phyloP scores from a whole-genome alignment of 2,113 vertebrate species.

The Miniopterus natalensis region DNA sequence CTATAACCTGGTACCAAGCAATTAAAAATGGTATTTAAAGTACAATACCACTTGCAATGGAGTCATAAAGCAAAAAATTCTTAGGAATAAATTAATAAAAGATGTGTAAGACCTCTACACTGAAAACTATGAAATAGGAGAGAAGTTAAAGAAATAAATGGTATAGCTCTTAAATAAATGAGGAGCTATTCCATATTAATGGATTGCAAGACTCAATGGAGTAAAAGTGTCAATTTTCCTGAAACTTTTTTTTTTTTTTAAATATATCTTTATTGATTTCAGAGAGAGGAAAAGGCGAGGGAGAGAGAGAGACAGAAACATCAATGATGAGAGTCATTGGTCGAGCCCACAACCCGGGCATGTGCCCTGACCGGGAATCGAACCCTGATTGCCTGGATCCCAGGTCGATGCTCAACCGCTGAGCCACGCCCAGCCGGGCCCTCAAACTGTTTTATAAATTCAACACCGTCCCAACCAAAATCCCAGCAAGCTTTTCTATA shows the following conservation, averaged over 20 bases:
- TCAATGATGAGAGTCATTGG: no score
- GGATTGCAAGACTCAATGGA: background rate
- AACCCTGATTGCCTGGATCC: no score
- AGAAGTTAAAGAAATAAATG: background rate
- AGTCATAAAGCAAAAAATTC: conserved; percentile 20
- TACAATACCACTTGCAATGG: background rate
- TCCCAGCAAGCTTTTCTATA: background rate
- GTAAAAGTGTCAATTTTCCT: background rate
- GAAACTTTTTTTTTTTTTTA: background rate
- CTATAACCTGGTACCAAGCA: background rate
- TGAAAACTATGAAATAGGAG: background rate
- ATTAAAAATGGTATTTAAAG: conserved; percentile 14
- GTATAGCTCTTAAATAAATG: background rate
- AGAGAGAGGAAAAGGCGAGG: no score
- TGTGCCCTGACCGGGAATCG: no score
- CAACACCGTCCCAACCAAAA: background rate
- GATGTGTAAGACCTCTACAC: background rate
- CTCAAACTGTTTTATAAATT: background rate
- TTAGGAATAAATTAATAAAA: conserved; percentile 31
- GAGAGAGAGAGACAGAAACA: no score
- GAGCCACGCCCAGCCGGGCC: no score
- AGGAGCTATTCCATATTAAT: background rate
- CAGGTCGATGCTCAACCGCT: no score
- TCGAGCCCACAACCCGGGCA: no score
- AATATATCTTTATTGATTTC: no score